Evolutionary conservation across 2,888 invertebrate genomes (phyloP).

Genomic region (Atrina japonica): DNA sequence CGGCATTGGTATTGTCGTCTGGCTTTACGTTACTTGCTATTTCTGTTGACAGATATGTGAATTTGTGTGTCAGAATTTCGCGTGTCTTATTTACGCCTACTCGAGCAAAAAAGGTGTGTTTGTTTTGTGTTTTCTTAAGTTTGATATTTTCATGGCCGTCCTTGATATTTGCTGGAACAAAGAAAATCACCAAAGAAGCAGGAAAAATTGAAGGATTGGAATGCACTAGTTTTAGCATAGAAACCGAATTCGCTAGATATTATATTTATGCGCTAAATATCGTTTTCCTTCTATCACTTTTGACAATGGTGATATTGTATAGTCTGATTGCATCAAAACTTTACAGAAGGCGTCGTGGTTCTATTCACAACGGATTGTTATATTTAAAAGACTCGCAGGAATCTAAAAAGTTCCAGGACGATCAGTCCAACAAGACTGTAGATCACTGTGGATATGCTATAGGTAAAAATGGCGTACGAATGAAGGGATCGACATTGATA

Average conservation of each 20-base stretch:
- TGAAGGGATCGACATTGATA: slow-evolving; percentile 51
- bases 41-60: slow-evolving; percentile 60
- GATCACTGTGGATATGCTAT: slow-evolving; percentile 39
- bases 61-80: slow-evolving; percentile 52
- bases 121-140: slow-evolving; percentile 44
- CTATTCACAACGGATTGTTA: slow-evolving; percentile 30
- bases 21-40: slow-evolving; percentile 61
- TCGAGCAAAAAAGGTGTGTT: slow-evolving; percentile 53
- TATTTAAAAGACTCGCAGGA: slow-evolving; percentile 22
- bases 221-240: slow-evolving; percentile 48
- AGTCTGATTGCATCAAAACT: slow-evolving; percentile 32
- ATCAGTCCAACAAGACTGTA: not conserved
- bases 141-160: slow-evolving; percentile 46
- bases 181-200: slow-evolving; percentile 19
- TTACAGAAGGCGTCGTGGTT: slow-evolving; percentile 26
- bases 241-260: slow-evolving; percentile 17
- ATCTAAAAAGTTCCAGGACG: slow-evolving; percentile 3
- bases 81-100: slow-evolving; percentile 37
- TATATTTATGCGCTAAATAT: slow-evolving; percentile 28
- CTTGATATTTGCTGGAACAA: slow-evolving; percentile 49
- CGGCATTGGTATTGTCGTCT: slow-evolving; percentile 48
- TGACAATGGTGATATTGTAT: slow-evolving; percentile 35
- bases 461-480: slow-evolving; percentile 23
- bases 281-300: slow-evolving; percentile 28
- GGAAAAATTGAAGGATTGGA: slow-evolving; percentile 49